phyloP scores from a whole-genome alignment of 64 coral and sea anemone genomes.

The Actinia equina region DNA sequence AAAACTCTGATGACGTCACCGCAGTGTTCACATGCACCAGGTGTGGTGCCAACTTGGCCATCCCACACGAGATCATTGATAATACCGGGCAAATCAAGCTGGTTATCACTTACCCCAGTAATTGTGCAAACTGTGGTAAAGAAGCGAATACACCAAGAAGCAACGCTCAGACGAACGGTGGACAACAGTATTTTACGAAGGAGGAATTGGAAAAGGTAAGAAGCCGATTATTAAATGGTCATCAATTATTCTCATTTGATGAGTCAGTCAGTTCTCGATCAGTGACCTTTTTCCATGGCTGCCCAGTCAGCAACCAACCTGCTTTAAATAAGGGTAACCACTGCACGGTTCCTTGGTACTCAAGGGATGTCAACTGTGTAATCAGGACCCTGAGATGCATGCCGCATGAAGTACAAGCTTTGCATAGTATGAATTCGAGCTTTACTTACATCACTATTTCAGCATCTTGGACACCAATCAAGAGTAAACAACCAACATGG shows the following conservation, averaged over 20 bases:
- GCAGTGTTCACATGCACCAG: slow-evolving; percentile 15
- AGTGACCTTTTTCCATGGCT: too few relatives aligned
- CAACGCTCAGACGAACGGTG: neutral
- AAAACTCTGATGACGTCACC: neutral
- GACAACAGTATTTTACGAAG: neutral
- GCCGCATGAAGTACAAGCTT: too few relatives aligned
- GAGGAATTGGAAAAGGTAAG: neutral
- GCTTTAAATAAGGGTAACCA: too few relatives aligned
- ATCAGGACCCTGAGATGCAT: too few relatives aligned
- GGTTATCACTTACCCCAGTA: slow-evolving; percentile 29
- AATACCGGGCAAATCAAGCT: neutral
- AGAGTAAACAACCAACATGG: neutral
- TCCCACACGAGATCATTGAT: slow-evolving; percentile 22
- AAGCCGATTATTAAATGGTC: too few relatives aligned
- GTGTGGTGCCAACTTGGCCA: slow-evolving; percentile 34
- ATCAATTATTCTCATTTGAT: too few relatives aligned
- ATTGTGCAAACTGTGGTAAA: slow-evolving; percentile 43
- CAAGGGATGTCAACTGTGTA: too few relatives aligned
- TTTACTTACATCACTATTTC: neutral
- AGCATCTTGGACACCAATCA: neutral
- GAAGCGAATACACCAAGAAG: neutral
- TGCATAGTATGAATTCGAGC: too few relatives aligned
- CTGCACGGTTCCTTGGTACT: too few relatives aligned
- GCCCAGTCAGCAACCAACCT: too few relatives aligned
- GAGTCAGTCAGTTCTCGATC: too few relatives aligned